Conservation (phyloP, 2,888 invertebrate genomes). For the Muscina levida region DNA sequence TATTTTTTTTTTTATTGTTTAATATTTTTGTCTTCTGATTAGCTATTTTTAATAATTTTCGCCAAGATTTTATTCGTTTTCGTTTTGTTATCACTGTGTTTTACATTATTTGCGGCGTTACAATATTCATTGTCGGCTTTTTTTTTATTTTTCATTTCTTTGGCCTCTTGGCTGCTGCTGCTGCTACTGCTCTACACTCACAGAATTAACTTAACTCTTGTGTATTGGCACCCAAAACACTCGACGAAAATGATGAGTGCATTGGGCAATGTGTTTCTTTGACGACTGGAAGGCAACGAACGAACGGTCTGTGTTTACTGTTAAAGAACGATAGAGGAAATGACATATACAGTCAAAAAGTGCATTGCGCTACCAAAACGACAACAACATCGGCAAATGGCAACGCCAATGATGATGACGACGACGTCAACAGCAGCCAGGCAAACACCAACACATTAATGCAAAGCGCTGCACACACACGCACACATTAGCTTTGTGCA, state of each 20-base stretch:
- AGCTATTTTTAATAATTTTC: conserved; percentile 6
- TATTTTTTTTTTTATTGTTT: conserved; percentile 23
- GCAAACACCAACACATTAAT: conserved; percentile 9
- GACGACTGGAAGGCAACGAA: conserved; percentile 5
- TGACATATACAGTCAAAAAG: conserved; percentile 61
- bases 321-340: conserved; percentile 65
- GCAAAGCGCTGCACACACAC: too few species aligned
- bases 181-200: conserved; percentile 5
- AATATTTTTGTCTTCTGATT: background rate
- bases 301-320: conserved; percentile 55
- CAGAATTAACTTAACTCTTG: background rate
- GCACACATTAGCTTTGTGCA: too few species aligned
- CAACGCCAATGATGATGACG: background rate
- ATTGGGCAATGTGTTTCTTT: background rate
- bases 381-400: conserved; percentile 34
- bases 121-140: too few species aligned
- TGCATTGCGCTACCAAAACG: conserved; percentile 56
- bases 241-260: background rate
- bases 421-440: background rate
- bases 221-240: background rate
- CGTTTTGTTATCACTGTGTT: background rate
- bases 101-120: too few species aligned
- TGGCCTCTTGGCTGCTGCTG: background rate
- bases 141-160: background rate
- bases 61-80: background rate